Evolutionary conservation across 2,888 invertebrate species (phyloP).

Genomic region (Idaea aversata): DNA sequence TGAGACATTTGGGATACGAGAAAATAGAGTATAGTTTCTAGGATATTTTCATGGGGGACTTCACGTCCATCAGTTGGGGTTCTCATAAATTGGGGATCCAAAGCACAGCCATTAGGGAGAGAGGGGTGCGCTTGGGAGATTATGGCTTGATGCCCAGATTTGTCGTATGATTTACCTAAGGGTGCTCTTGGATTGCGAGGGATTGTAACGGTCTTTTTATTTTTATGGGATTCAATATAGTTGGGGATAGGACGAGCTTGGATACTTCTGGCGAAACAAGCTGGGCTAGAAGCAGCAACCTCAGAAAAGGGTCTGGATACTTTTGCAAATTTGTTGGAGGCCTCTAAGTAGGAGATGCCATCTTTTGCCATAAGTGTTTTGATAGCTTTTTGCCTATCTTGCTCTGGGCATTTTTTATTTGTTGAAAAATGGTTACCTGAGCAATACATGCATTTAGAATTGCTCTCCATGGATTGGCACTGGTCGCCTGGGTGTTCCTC

Average conservation of each 20-base stretch:
- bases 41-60: constrained; percentile 3
- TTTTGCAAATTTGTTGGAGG: constrained; percentile 8
- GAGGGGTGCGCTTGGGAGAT: neutral
- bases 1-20: constrained; percentile 2
- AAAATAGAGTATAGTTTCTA: constrained; percentile 5
- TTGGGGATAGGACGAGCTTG: neutral
- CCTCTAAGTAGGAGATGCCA: constrained; percentile 21
- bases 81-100: neutral
- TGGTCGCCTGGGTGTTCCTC: neutral
- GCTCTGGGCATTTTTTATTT: too few species aligned
- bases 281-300: neutral
- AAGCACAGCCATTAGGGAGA: constrained; percentile 7
- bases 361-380: constrained; percentile 25
- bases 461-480: neutral
- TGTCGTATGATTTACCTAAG: constrained; percentile 9
- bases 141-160: constrained; percentile 5
- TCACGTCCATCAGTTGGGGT: neutral
- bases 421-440: neutral
- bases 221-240: neutral
- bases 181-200: constrained; percentile 7
- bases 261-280: neutral
- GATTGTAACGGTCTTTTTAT: constrained; percentile 4
- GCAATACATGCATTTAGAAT: neutral
- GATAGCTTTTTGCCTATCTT: constrained; percentile 19
- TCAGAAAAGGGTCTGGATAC: neutral